A percentile compares a stretch with the other conserved stretches of the same genome.
phyloP scores from a whole-genome alignment of 1,140 invertebrate species.

The Cyclargus thomasi region DNA sequence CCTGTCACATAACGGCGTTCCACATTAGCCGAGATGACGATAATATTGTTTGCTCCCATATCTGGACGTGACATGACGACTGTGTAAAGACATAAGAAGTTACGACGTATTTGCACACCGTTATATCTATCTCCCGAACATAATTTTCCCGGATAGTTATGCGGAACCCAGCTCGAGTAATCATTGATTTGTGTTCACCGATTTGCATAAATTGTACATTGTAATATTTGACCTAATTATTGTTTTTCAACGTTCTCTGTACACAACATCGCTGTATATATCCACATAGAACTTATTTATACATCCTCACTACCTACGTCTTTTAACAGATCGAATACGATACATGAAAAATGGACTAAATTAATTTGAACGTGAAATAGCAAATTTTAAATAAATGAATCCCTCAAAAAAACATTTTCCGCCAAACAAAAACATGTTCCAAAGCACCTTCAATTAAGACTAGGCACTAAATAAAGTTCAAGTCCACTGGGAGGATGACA shows the following conservation, averaged over 20 bases:
- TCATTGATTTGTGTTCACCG: background rate
- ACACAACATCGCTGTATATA: too few species aligned
- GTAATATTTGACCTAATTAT: background rate
- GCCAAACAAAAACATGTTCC: background rate
- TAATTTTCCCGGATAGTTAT: slow-evolving; percentile 5
- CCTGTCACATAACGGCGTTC: slow-evolving; percentile 31
- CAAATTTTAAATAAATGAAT: background rate
- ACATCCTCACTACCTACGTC: too few species aligned
- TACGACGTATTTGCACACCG: slow-evolving; percentile 2
- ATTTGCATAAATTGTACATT: background rate
- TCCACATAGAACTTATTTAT: too few species aligned
- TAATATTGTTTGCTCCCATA: slow-evolving; percentile 38
- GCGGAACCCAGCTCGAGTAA: background rate
- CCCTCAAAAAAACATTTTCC: background rate
- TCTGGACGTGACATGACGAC: slow-evolving; percentile 12
- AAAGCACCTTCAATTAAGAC: background rate
- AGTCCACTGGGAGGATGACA: background rate
- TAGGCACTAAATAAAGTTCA: background rate
- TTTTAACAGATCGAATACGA: too few species aligned
- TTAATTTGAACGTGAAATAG: too few species aligned
- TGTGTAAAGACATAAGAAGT: slow-evolving; percentile 2
- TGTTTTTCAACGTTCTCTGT: background rate
- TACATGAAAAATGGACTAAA: too few species aligned
- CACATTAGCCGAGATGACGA: slow-evolving; percentile 36
- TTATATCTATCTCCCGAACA: background rate